phyloP scores from a whole-genome alignment of 2,888 invertebrate species.

The Micropterix aruncella region DNA sequence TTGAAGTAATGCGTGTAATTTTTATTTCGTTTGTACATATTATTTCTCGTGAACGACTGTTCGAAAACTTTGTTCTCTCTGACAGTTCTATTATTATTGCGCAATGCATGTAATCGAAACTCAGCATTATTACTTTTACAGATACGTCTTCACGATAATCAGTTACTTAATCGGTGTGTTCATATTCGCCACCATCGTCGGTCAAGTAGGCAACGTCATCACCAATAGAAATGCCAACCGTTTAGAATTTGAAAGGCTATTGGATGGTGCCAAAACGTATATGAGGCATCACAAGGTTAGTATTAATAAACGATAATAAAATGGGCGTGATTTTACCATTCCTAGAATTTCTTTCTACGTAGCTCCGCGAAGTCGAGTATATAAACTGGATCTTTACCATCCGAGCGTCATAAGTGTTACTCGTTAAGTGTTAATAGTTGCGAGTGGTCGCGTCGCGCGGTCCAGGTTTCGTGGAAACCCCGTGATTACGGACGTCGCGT shows the following conservation, averaged over 20 bases:
- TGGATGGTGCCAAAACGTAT: constrained; percentile 94
- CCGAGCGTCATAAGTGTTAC: too few relatives aligned
- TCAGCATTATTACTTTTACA: constrained; percentile 33
- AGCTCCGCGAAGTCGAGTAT: too few relatives aligned
- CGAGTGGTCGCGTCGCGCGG: too few relatives aligned
- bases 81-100: neutral
- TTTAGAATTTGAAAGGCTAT: constrained; percentile 82
- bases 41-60: constrained; percentile 37
- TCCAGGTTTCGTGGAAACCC: too few relatives aligned
- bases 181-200: constrained; percentile 95
- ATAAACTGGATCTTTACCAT: too few relatives aligned
- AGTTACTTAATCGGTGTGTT: constrained; percentile 96
- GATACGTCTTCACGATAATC: constrained; percentile 92
- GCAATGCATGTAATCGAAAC: neutral
- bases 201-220: constrained; percentile 96
- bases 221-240: constrained; percentile 94
- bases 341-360: too few relatives aligned
- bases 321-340: too few relatives aligned
- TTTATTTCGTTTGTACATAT: too few relatives aligned
- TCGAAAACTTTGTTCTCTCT: constrained; percentile 39
- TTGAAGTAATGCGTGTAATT: neutral
- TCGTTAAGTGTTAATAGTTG: too few relatives aligned
- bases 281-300: constrained; percentile 89
- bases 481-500: too few relatives aligned
- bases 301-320: constrained; percentile 2